Evolutionary conservation across 2,797 vertebrate species (phyloP), one percentile per base, ranked within the genome.

Genomic region (Smutsia temminckii): DNA sequence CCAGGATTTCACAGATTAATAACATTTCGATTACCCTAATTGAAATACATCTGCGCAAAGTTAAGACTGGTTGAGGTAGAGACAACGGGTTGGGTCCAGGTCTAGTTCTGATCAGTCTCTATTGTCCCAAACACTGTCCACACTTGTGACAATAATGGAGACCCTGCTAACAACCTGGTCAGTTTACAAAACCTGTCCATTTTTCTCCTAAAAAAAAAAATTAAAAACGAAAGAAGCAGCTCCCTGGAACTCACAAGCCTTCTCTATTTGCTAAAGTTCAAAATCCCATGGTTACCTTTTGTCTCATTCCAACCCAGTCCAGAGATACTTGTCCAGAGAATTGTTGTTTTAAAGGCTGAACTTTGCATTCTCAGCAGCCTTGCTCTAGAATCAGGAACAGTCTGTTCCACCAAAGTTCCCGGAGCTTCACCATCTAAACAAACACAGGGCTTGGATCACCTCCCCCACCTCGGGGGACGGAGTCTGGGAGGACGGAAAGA

Each of bases 291-390:
- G 42, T 49, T 80, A 77, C 69, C 55, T 93, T 94, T 93, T 7
- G n/a, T 57, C 61, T 93, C 84, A 9, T 95, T 95, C 71, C 81
- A 87, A 42, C 88, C 77, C 92, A 57, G 46, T 20, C 4, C 9
- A 69, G 37, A 86, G 78, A 95, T 14, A 10, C 34, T 88, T 64
- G 78, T 79, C 81, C 87, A n/a, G 57, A 49, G 72, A 89, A 42
- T 93, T 94, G 93, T 93, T 97, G 63, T 95, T 96, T 69, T 89
- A 89, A 64, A 91, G 57, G 59, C 72, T 93, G 84, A 69, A 80
- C 91, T 94, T 87, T 72, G 85, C 51, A 10, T 46, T 63, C 90
- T 87, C 86, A 72, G 86, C 84, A 59, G 42, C 71, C 93, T 79
- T 53, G 17, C 53, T 55, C 90, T 40, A 27, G 68, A 80, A 20